Percentiles rank a stretch among this genome's conserved stretches.
Conservation (phyloP, 37 sponge, comb jelly and placozoan genomes). For the Spongilla lacustris region DNA sequence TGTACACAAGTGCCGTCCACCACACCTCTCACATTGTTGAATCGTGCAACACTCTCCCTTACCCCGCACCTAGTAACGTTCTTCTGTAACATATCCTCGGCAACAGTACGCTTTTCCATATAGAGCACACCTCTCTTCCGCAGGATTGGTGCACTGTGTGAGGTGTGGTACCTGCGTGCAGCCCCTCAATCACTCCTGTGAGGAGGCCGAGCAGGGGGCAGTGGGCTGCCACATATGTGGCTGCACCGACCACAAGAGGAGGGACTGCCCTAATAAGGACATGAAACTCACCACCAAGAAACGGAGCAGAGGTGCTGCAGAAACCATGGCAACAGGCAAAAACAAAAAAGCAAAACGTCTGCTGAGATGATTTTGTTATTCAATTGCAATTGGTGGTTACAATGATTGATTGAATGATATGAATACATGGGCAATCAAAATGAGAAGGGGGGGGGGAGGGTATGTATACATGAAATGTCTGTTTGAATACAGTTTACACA, state of each 20-base stretch:
- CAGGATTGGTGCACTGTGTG: not conserved
- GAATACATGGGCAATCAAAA: not conserved
- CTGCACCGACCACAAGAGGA: slow-evolving; percentile 51
- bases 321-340: not conserved
- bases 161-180: not conserved
- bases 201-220: not conserved
- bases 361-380: not conserved
- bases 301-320: not conserved
- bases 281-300: not conserved
- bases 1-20: not conserved
- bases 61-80: not conserved
- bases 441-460: no score
- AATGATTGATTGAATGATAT: not conserved
- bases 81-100: not conserved
- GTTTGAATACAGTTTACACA: not conserved
- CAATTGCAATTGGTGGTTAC: not conserved
- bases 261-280: slow-evolving; percentile 49
- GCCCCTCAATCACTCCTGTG: not conserved
- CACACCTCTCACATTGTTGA: not conserved
- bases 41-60: slow-evolving; percentile 7
- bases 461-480: not conserved
- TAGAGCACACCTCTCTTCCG: not conserved
- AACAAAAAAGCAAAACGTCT: not conserved
- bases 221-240: slow-evolving; percentile 76
- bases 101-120: no score